phyloP scores from a whole-genome alignment of 1,140 invertebrate species.

The Drosophila gunungcola region DNA sequence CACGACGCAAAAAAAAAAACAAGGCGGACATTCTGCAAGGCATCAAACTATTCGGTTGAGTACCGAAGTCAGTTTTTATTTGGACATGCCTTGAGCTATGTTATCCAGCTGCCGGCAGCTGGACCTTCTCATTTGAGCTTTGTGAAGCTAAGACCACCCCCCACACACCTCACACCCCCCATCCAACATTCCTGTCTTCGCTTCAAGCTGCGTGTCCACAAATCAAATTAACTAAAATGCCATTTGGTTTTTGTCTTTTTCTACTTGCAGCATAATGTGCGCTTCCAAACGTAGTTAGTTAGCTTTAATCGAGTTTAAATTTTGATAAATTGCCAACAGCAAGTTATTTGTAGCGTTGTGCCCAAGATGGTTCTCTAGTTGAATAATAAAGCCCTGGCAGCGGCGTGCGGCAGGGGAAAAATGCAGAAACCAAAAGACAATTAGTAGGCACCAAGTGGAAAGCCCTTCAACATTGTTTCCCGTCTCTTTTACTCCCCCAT shows the following conservation, averaged over 20 bases:
- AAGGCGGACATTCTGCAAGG: conserved; percentile 20
- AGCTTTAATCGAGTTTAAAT: conserved; percentile 79
- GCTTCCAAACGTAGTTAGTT: conserved; percentile 76
- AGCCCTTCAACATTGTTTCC: conserved; percentile 56
- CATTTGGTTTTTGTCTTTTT: conserved; percentile 82
- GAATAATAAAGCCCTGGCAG: conserved; percentile 65
- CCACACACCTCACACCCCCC: background rate
- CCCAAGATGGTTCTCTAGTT: conserved; percentile 34
- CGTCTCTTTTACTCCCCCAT: conserved; percentile 2
- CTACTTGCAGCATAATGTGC: conserved; percentile 82
- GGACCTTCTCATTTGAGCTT: conserved; percentile 21
- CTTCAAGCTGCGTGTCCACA: conserved; percentile 47
- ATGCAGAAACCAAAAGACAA: conserved; percentile 81
- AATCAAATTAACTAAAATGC: conserved; percentile 83
- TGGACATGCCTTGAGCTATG: conserved; percentile 4
- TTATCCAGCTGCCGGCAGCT: conserved; percentile 29
- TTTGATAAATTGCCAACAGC: conserved; percentile 74
- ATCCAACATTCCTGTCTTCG: background rate
- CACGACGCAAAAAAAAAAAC: conserved; percentile 1
- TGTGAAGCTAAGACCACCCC: conserved; percentile 5
- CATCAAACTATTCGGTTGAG: conserved; percentile 41
- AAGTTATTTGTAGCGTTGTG: conserved; percentile 44
- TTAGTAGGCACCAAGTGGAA: conserved; percentile 73
- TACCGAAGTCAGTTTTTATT: conserved; percentile 30
- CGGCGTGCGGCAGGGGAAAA: conserved; percentile 62